Base-by-base conservation (phyloP, 23 tunicate genomes). In the Aplidium turbinatum region DNA sequence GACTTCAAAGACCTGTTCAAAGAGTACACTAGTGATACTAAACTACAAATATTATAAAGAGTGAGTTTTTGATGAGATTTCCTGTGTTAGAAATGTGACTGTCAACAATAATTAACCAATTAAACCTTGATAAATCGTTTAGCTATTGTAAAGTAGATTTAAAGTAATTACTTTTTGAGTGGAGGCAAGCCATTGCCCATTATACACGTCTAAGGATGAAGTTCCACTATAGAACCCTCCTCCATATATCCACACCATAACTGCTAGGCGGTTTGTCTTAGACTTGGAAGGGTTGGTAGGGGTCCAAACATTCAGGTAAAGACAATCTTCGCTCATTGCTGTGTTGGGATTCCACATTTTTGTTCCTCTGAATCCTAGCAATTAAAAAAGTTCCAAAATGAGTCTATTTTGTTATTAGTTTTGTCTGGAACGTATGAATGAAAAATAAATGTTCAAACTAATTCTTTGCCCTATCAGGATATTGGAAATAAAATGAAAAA, bases 201-300 rank as follows among this genome's bases (percentile, higher is more conserved):
- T 76, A 38, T 93, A 93, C 19, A 87, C 85, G 42, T 81, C 94
- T 4, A 93, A 38, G 13, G 98, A 86, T 4, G 90, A 58, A 22
- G 94, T 81, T 5, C 98, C 98, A 33, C 94, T 87, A 85, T 86
- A 81, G 64, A 86, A 93, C 4, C 89, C 87, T 32, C 98, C 98
- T 34, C 98, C 98, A 47, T 80, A 93, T n/a, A 93, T 86, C 98
- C 98, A 93, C 50, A 93, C 87, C 94, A 93, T 80, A 40, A 93
- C 98, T 3, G 94, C 79, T 22, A 75, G 38, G 25, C 52, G 55
- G 16, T 7, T 0, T 1, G 30, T 2, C 21, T 62, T 57, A 24
- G 47, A 28, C 11, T 46, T 31, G 28, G 31, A 2, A 0, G 31
- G 27, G 0, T 52, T 62, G 27, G 47, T 31, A 2, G 96, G 88